Base-by-base conservation (phyloP, 2,797 vertebrate species). In the Prunella strophiata region DNA sequence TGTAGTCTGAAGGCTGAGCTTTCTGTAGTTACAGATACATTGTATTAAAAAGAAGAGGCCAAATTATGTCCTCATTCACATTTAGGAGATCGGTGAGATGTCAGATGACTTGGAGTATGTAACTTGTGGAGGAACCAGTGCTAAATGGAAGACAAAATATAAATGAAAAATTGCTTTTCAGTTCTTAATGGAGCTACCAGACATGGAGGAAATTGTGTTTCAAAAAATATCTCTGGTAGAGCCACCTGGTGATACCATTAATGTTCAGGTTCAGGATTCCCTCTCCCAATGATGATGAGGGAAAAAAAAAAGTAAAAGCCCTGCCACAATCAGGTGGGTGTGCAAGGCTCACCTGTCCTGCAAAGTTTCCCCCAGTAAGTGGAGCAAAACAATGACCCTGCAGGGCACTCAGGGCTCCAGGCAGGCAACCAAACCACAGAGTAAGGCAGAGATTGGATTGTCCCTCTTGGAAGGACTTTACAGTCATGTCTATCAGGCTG, bases 371-470 rank as follows among this genome's bases (percentile, higher is more conserved):
- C 34, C 36, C 22, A 51, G 95, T 72, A 93, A 95, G 57, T 95
- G 85, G 95, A 97, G 96, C 93, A 91, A 93, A 96, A 96, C 88
- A 92, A 93, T 74, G 89, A 85, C 83, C 96, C 94, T 80, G 73
- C 72, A 70, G 93, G 72, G 79, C 0, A 11, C 96, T 74, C 87
- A 67, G 75, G 80, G 93, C 80, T 96, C 59, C 79, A 96, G 58
- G 26, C 52, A 85, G 77, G 54, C 2, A 21, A 71, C 82, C 73
- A 88, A 72, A 86, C 30, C 85, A 42, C 38, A 48, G 85, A 86
- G n/a, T 32, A 58, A 74, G 72, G 62, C 85, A 88, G 89, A 90
- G 89, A 55, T 70, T 68, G 84, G 72, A 70, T 89, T 86, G 90
- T 79, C 54, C 75, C 52, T 84, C 89, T 77, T 75, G 78, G 68